These are phyloP conservation scores for Heterodera carotae DNA, from an alignment of 1,140 invertebrate genomes.

Conservation along the genomic window DNA sequence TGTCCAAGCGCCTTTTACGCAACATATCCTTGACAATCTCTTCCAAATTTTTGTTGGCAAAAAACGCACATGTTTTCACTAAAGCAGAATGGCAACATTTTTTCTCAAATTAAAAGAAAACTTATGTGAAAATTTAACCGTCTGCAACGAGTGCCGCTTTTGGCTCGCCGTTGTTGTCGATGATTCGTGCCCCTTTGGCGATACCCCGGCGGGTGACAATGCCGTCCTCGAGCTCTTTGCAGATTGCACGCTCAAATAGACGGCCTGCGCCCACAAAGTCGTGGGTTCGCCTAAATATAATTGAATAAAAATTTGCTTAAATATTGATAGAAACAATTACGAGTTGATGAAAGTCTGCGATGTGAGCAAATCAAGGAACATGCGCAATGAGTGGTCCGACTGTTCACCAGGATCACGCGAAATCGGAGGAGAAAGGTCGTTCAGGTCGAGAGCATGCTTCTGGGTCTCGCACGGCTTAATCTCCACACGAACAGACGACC, in stretches of 20 bases:
- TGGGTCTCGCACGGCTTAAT: constrained; percentile 13
- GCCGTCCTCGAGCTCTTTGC: constrained; percentile 29
- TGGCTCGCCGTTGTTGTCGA: constrained; percentile 32
- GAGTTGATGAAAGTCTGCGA: constrained; percentile 29
- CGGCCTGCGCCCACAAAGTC: constrained; percentile 29
- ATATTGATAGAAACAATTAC: constrained; percentile 1
- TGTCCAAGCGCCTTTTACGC: background rate
- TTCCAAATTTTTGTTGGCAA: constrained; percentile 19
- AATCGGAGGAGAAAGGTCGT: background rate
- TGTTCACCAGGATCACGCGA: background rate
- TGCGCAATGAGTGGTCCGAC: constrained; percentile 31
- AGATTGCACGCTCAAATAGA: constrained; percentile 13
- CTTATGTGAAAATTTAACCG: constrained; percentile 29
- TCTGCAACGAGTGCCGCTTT: constrained; percentile 32
- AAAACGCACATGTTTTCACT: constrained; percentile 41
- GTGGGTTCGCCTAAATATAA: constrained; percentile 33
- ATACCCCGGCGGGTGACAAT: constrained; percentile 25
- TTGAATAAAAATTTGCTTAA: constrained; percentile 22
- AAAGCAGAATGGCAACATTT: constrained; percentile 23
- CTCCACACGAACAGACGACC: constrained; percentile 4
- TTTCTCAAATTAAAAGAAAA: background rate
- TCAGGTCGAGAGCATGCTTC: constrained; percentile 5
- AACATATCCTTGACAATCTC: constrained; percentile 25
- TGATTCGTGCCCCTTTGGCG: constrained; percentile 38
- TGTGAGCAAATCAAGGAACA: constrained; percentile 38